Evolutionary conservation across 37 sponge, comb jelly and placozoan genomes (phyloP), one percentile per base, ranked within the genome.

Genomic region (Corticium candelabrum): DNA sequence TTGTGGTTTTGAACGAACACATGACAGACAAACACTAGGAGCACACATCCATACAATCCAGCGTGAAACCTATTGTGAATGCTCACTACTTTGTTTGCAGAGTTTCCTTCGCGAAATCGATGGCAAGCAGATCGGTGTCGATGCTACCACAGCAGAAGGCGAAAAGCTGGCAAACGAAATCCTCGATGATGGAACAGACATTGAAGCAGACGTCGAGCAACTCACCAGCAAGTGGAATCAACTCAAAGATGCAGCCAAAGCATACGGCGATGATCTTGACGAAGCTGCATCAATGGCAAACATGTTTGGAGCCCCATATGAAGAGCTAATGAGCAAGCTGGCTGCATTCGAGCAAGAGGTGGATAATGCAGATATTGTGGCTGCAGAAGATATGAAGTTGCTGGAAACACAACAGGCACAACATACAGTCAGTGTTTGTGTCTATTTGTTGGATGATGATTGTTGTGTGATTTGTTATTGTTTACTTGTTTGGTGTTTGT

Each of bases 221-320:
- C 21, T 50, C 15, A 21, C 11, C 15, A 50, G 62, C 62, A 11
- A 50, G 21, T 50, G 62, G 62, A 21, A 11, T 27, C 11, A 27
- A 27, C 62, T 50, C 21, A 50, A 50, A 30, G 86, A 91, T 33
- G 67, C 81, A 4, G 75, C 86, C 74, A 85, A 82, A 31, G 79
- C 76, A 5, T 78, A 67, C 37, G 91, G 82, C 27, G 78, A 82
- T 37, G 82, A 84, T 33, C 74, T 90, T 40, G 33, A 75, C 15
- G 62, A 27, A 11, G 62, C 62, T 21, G 62, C 15, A 11, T 11
- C 15, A 11, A 21, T 50, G 62, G 62, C 62, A 21, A 40, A 29
- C 11, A 79, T 85, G 39, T 56, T 83, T 15, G 41, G 85, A 37
- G 86, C 85, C 56, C 80, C 82, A 34, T 83, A 85, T 5, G n/a